Evolutionary conservation across 2,113 vertebrate species (phyloP).

Genomic region (Syrrhaptes paradoxus): DNA sequence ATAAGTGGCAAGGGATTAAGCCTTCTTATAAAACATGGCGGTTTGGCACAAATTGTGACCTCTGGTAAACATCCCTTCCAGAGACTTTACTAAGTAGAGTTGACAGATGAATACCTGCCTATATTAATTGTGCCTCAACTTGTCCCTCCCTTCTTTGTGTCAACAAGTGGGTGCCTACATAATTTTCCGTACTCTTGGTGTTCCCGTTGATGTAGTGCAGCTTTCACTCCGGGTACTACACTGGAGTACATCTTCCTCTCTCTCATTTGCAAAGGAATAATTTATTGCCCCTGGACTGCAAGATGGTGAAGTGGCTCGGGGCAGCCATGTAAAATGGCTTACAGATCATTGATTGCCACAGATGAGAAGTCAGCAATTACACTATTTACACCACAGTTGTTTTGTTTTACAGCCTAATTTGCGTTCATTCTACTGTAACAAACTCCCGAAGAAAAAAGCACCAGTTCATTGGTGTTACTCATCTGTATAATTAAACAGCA

Average conservation of each 20-base stretch:
- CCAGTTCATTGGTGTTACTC: constrained; percentile 32
- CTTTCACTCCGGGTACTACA: neutral
- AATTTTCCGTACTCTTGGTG: accelerated
- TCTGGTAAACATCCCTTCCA: neutral
- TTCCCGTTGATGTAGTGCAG: neutral
- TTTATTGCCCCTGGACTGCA: constrained; percentile 2
- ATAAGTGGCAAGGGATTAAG: neutral
- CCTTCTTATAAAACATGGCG: neutral
- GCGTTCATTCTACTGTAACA: neutral
- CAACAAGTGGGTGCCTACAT: neutral
- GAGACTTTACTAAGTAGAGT: neutral
- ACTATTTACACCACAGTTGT: constrained; percentile 51
- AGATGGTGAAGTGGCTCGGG: neutral
- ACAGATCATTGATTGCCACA: constrained; percentile 59
- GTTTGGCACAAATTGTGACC: neutral
- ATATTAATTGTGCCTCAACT: neutral
- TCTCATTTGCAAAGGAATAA: neutral
- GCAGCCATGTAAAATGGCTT: constrained; percentile 20
- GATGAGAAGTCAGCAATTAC: constrained; percentile 55
- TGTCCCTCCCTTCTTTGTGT: neutral
- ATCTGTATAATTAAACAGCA: constrained; percentile 54
- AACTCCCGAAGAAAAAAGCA: neutral
- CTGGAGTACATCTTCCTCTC: neutral
- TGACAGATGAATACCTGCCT: neutral
- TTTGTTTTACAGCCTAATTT: constrained; percentile 56